Evolutionary conservation across 2,888 invertebrate genomes (phyloP).

Genomic region (Apamea monoglypha): DNA sequence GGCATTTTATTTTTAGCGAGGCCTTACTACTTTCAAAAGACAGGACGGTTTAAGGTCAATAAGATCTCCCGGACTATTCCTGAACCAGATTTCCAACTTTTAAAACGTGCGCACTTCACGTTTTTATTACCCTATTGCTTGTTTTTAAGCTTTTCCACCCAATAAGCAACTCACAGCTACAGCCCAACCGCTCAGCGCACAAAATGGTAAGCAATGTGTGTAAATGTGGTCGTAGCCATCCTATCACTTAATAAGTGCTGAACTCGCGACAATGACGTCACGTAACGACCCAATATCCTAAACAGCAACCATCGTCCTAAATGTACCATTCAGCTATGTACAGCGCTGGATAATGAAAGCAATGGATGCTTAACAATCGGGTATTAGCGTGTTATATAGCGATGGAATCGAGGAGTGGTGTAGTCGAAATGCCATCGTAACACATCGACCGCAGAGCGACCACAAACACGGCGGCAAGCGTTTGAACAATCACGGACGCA

Average conservation of each 20-base stretch:
- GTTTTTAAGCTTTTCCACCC: neutral
- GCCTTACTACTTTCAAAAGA: neutral
- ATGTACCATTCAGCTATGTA: conserved; percentile 31
- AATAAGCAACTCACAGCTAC: neutral
- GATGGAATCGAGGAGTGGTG: conserved; percentile 66
- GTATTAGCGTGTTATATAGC: conserved; percentile 64
- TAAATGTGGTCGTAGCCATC: conserved; percentile 64
- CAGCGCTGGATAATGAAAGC: conserved; percentile 30
- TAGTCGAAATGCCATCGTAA: conserved; percentile 80
- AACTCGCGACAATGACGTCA: conserved; percentile 53
- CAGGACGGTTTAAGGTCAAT: too few relatives aligned
- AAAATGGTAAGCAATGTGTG: conserved; percentile 68
- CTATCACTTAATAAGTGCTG: conserved; percentile 71
- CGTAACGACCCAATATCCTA: conserved; percentile 35
- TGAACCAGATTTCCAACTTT: neutral
- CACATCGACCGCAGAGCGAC: conserved; percentile 80
- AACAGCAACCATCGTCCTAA: conserved; percentile 52
- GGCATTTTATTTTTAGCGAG: neutral
- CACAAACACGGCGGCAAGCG: conserved; percentile 80
- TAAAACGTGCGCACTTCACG: neutral
- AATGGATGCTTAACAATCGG: conserved; percentile 63
- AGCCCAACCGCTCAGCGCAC: conserved; percentile 13
- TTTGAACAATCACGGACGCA: conserved; percentile 81
- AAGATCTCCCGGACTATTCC: neutral
- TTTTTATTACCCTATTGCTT: neutral